Evolutionary conservation across 2,113 vertebrate species (phyloP).

Genomic region (Cichladusa arquata): DNA sequence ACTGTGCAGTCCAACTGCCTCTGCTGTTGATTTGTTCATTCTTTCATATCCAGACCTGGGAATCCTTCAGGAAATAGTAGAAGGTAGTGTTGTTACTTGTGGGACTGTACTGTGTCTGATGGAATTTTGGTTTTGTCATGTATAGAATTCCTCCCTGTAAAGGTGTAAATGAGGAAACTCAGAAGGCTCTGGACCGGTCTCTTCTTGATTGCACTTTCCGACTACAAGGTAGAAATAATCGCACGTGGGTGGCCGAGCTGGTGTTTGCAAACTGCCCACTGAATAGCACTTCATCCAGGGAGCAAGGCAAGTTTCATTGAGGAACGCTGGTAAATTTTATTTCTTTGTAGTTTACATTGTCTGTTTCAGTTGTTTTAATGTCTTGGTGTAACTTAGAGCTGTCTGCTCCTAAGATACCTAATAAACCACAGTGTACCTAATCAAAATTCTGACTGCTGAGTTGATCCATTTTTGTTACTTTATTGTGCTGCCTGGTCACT

Average conservation of each 20-base stretch:
- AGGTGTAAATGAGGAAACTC: constrained; percentile 89
- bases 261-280: constrained; percentile 95
- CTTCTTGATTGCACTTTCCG: constrained; percentile 97
- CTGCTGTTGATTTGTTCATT: neutral
- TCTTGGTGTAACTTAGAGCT: neutral
- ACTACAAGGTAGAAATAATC: constrained; percentile 96
- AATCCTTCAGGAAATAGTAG: neutral
- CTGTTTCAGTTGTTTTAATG: neutral
- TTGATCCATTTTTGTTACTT: neutral
- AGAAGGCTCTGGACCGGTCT: constrained; percentile 88
- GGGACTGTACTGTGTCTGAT: neutral
- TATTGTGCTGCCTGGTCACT: neutral
- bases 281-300: constrained; percentile 90
- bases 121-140: neutral
- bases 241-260: constrained; percentile 96
- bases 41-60: neutral
- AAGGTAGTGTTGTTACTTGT: neutral
- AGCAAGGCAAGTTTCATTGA: constrained; percentile 82
- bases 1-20: neutral
- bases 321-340: neutral
- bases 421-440: neutral
- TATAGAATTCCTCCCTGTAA: constrained; percentile 92
- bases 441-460: neutral
- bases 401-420: neutral
- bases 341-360: neutral